A percentile compares a stretch with the other conserved stretches of the same genome.
Evolutionary conservation across 2,888 invertebrate species (phyloP).

Genomic region (Patella depressa): DNA sequence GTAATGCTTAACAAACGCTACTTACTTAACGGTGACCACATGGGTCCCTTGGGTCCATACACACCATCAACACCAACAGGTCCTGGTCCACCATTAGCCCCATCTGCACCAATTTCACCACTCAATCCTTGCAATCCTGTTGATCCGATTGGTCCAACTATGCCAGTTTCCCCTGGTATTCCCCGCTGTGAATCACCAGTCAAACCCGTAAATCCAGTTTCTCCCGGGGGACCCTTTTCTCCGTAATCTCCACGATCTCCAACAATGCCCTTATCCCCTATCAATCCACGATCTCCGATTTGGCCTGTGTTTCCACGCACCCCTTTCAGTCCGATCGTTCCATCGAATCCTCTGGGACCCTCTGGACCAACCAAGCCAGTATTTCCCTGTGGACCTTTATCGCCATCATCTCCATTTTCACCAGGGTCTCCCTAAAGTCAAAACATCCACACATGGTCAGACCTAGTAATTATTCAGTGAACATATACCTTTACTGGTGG

Average conservation of each 20-base stretch:
- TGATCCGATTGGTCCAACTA: background rate
- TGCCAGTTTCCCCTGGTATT: background rate
- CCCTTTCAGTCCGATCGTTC: background rate
- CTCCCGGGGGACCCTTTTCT: background rate
- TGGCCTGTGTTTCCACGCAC: background rate
- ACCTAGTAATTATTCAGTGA: too few relatives aligned
- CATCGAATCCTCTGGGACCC: background rate
- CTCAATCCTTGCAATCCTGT: background rate
- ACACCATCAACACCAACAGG: slow-evolving; percentile 6
- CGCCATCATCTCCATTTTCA: background rate
- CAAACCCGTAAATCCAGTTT: background rate
- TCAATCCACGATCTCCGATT: background rate
- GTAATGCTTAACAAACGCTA: background rate
- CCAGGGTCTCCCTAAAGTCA: background rate
- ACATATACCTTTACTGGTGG: too few relatives aligned
- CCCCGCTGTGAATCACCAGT: background rate
- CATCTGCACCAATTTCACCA: background rate
- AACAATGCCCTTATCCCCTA: background rate
- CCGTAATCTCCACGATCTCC: slow-evolving; percentile 4
- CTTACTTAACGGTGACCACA: background rate
- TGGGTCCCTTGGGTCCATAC: slow-evolving; percentile 5
- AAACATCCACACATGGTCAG: too few relatives aligned
- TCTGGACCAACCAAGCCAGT: background rate
- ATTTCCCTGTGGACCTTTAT: background rate
- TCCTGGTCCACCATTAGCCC: slow-evolving; percentile 2